Base-by-base conservation (phyloP, 2,113 vertebrate genomes). In the Oncorhynchus clarkii region DNA sequence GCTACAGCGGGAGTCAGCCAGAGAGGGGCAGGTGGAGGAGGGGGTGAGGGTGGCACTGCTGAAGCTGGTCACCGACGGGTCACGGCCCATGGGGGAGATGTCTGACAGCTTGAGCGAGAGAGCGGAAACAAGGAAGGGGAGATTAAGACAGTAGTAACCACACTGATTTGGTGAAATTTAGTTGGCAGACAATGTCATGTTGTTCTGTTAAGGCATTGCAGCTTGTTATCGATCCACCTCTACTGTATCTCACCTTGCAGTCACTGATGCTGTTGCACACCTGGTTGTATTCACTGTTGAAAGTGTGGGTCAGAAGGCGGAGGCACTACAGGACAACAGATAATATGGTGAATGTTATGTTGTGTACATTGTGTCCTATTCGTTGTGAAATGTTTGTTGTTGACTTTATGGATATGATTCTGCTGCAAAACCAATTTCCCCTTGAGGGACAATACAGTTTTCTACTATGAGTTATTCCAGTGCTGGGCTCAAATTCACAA, bases 21-120 rank as follows among this genome's bases (percentile, higher is more conserved):
- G 92, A 11, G 98, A 99, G 1, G 97, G 98, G 85, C 98, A 99
- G 84, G 98, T 99, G 73, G 98, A 99, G n/a, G 97, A 99, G 3
- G 98, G 98, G 1, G 98, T 99, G 81, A 99, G 95, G 59, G 98
- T 99, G 4, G 97, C 94, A 12, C 97, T 99, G 95, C 98, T 99
- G 88, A 99, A 96, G 83, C 97, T 99, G n/a, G 96, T 97, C 84
- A 98, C 95, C 0, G 98, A 99, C 0, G 95, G 92, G 77, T 99
- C 97, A 6, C 97, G 94, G 51, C 95, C 96, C 0, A 99, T 92
- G 0, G 97, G 96, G 13, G 97, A 99, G 83, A 97, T 95, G n/a
- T 99, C 98, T 0, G 97, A 98, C 81, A 99, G 82, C 97, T 99
- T 16, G 4, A 75, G 5, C 11, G 6, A 18, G 39, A 3, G 20